Percentiles rank a stretch among this genome's conserved stretches.
phyloP scores from a whole-genome alignment of 53 echinoderm and acorn worm species.

The Crossaster papposus region DNA sequence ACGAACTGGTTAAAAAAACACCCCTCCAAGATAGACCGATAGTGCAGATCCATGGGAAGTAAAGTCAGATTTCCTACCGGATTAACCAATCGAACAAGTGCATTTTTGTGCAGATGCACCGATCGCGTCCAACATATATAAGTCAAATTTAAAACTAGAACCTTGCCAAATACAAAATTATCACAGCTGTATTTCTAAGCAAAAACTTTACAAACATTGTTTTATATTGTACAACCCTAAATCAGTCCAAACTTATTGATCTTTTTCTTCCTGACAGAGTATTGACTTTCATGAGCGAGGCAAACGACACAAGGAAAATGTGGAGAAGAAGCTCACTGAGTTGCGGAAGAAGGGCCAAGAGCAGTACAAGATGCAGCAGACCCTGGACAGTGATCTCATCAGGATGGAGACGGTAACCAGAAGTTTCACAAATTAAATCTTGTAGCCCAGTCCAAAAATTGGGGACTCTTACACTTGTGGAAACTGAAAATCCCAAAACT shows the following conservation, averaged over 20 bases:
- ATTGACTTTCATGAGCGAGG: constrained; percentile 96
- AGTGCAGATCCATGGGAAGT: no score
- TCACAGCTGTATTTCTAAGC: neutral
- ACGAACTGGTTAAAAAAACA: no score
- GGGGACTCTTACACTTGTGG: neutral
- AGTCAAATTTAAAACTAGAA: neutral
- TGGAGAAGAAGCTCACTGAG: constrained; percentile 81
- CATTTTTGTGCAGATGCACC: no score
- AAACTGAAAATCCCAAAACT: no score
- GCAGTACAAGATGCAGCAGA: constrained; percentile 73
- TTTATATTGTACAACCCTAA: neutral
- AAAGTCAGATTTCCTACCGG: no score
- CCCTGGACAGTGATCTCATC: constrained; percentile 62
- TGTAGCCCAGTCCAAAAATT: neutral
- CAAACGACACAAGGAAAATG: constrained; percentile 95
- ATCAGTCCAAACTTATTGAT: neutral
- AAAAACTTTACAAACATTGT: neutral
- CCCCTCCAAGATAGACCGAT: no score
- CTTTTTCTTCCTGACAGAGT: constrained; percentile 64
- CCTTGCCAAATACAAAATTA: no score
- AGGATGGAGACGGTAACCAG: constrained; percentile 84
- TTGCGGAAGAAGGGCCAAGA: constrained; percentile 85
- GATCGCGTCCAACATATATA: no score
- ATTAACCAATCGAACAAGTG: no score
- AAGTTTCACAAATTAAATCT: neutral